Evolutionary conservation across 1,140 invertebrate species (phyloP).

Genomic region (Zaprionus ghesquierei): DNA sequence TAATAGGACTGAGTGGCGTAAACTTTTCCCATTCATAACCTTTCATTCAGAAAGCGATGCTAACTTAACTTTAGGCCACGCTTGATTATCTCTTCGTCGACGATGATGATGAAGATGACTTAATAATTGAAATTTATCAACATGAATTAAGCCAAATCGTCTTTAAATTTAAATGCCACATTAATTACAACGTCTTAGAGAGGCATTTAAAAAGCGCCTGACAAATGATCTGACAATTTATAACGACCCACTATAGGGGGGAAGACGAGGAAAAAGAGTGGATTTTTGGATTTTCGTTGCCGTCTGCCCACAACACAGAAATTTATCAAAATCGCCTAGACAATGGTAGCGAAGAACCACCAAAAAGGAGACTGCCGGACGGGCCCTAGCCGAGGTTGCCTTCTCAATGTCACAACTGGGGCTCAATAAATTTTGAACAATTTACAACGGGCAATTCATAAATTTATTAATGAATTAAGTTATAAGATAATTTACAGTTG

Average conservation of each 20-base stretch:
- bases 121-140: conserved; percentile 77
- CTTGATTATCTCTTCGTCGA: neutral
- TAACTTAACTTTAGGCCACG: neutral
- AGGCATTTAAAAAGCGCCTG: conserved; percentile 41
- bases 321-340: conserved; percentile 47
- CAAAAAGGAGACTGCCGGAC: neutral
- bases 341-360: conserved; percentile 22
- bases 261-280: neutral
- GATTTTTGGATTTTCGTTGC: neutral
- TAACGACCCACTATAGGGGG: conserved; percentile 19
- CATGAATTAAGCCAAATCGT: conserved; percentile 65
- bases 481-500: conserved; percentile 81
- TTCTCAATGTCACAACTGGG: conserved; percentile 51
- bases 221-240: conserved; percentile 45
- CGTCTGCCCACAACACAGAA: conserved; percentile 31
- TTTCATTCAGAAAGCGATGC: conserved; percentile 46
- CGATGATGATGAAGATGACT: conserved; percentile 44
- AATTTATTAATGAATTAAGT: conserved; percentile 82
- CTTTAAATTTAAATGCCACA: conserved; percentile 64
- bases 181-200: conserved; percentile 64
- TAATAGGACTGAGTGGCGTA: neutral
- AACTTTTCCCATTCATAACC: conserved; percentile 38
- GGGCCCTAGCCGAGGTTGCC: neutral
- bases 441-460: conserved; percentile 80
- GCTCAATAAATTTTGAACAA: conserved; percentile 77